Percentiles rank a stretch among this genome's conserved stretches.
These are phyloP conservation scores for Cheilosia impressa DNA, from an alignment of 2,888 invertebrate species.

Conservation along the genomic window DNA sequence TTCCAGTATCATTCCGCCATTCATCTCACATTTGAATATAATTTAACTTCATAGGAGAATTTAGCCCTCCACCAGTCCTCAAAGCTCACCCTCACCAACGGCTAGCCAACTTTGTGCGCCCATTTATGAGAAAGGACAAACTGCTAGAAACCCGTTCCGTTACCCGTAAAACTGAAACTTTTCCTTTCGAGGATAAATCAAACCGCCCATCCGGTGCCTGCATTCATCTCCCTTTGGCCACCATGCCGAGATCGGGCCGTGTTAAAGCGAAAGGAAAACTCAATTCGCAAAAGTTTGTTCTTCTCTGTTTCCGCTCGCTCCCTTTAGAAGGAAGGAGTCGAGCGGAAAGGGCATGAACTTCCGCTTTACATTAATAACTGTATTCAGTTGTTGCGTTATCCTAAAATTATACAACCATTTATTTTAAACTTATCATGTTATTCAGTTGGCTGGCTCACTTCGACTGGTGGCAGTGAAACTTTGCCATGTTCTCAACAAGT, in stretches of 20 bases:
- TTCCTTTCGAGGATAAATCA: slow-evolving; percentile 54
- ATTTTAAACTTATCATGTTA: slow-evolving; percentile 74
- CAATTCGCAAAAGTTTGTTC: slow-evolving; percentile 80
- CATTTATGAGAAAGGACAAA: slow-evolving; percentile 40
- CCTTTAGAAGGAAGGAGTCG: slow-evolving; percentile 36
- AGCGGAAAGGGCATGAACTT: slow-evolving; percentile 67
- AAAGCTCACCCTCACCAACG: not conserved
- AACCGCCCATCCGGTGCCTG: slow-evolving; percentile 42
- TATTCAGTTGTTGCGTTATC: slow-evolving; percentile 73
- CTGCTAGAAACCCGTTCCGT: slow-evolving; percentile 9
- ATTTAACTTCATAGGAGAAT: slow-evolving; percentile 44
- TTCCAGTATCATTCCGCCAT: not conserved
- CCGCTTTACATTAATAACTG: slow-evolving; percentile 72
- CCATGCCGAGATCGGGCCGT: slow-evolving; percentile 10
- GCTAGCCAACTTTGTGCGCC: slow-evolving; percentile 4
- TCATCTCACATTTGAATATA: slow-evolving; percentile 56
- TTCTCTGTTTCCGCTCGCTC: slow-evolving; percentile 78
- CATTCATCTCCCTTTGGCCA: not conserved
- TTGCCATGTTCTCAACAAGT: slow-evolving; percentile 68
- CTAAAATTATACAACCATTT: slow-evolving; percentile 73
- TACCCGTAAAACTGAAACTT: slow-evolving; percentile 34
- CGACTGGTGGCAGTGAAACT: slow-evolving; percentile 56
- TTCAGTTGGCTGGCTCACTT: slow-evolving; percentile 66
- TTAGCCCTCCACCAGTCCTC: not conserved
- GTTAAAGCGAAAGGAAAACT: slow-evolving; percentile 78